phyloP scores from a whole-genome alignment of 23 tunicate genomes.

The Halocynthia roretzi region DNA sequence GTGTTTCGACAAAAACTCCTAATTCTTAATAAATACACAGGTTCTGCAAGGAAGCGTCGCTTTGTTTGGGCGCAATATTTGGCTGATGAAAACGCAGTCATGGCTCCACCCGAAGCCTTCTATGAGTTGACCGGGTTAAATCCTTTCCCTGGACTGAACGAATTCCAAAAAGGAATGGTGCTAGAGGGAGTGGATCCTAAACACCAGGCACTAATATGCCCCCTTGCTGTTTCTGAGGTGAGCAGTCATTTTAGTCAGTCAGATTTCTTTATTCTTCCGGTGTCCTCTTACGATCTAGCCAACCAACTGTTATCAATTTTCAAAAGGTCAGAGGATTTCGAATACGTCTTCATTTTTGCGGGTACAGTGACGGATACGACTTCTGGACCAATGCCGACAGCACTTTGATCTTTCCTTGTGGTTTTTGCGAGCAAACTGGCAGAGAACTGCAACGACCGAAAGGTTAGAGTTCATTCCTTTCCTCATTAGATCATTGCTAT shows the following conservation, averaged over 20 bases:
- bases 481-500: slow-evolving; percentile 14
- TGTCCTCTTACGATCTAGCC: neutral
- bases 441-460: slow-evolving; percentile 33
- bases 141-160: slow-evolving; percentile 40
- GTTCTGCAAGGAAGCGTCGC: neutral
- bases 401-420: slow-evolving; percentile 68
- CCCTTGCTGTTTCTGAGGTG: slow-evolving; percentile 28
- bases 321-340: slow-evolving; percentile 43
- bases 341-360: slow-evolving; percentile 59
- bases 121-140: slow-evolving; percentile 5
- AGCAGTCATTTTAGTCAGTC: neutral
- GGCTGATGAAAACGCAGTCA: slow-evolving; percentile 12
- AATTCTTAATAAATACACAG: no score
- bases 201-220: slow-evolving; percentile 42
- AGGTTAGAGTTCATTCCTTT: slow-evolving; percentile 4
- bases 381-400: slow-evolving; percentile 56
- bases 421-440: slow-evolving; percentile 58
- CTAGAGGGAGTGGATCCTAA: slow-evolving; percentile 66
- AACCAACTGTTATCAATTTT: neutral
- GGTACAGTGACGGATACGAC: slow-evolving; percentile 40
- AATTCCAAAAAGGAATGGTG: slow-evolving; percentile 35
- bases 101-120: slow-evolving; percentile 33
- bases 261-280: neutral
- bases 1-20: no score
- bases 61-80: slow-evolving; percentile 55